Base-by-base conservation (phyloP, 2,113 vertebrate genomes). In the Hippocampus guttulatus region DNA sequence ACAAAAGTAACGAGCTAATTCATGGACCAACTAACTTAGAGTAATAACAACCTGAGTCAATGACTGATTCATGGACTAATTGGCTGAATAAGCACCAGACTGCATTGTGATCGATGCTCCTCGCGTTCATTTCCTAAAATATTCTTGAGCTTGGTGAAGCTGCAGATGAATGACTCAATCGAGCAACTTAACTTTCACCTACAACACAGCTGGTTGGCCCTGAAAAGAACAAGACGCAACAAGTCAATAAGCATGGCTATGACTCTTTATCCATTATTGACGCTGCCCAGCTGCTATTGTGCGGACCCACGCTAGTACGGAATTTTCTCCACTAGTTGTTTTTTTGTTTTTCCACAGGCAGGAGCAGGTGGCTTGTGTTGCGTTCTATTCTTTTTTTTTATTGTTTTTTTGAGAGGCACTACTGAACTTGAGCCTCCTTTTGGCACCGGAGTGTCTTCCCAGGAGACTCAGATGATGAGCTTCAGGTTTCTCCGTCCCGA, bases 361-460 rank as follows among this genome's bases (percentile, higher is more conserved):
- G 87, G 88, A 91, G 90, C 91, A 92, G 91, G 92, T 92, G 92
- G 88, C 80, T 77, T 85, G 83, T 82, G 84, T 89, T 83, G 85
- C 82, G 76, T 77, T 66, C 79, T 88, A 86, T 47, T 45, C 47
- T 16, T 47, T 47, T 5, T 33, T 64, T 64, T 33, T 38, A 18
- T 61, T 38, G 5, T 27, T 61, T 18, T 18, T 61, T 16, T 5
- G 41, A 47, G 89, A 90, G 88, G 87, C 84, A 74, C 74, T 73
- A 78, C 81, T 90, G 85, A 92, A 92, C 87, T 88, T 88, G 88
- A 92, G 87, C 85, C 87, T 84, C 86, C 76, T 81, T 89, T 79
- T 87, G 87, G 90, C 85, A 87, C 85, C 90, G 89, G 81, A 83
- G 74, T 76, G 67, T 70, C 85, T 83, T 88, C 91, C 87, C 89